Base-by-base conservation (phyloP, 2,797 vertebrate genomes). In the Poecilia picta region DNA sequence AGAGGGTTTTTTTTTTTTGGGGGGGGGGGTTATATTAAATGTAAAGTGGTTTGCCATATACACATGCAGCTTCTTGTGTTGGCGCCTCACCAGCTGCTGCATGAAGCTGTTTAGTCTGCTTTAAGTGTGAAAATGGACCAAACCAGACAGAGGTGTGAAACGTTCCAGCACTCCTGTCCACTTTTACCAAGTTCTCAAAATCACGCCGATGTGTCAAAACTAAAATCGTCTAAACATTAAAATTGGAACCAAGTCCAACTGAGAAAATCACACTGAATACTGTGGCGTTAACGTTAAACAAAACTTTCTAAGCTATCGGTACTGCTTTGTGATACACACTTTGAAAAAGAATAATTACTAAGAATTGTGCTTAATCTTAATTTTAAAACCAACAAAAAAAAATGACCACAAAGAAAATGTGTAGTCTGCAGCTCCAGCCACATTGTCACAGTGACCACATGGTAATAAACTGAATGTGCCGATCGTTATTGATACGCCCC, bases 401-500 rank as follows among this genome's bases (percentile, higher is more conserved):
- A 76, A 64, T 5, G 25, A 79, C 57, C 13, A 72, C 8, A 79
- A 43, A 12, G 72, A 8, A 11, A 28, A 72, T 57, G 73, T 75
- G 43, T 79, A 76, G 36, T 72, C 7, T 70, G 76, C 20, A 72
- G 8, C 75, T 77, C 79, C 81, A 25, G 73, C 80, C 53, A 76
- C 11, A 39, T 23, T 53, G 72, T 76, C 59, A 45, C 82, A 66
- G 75, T 73, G 73, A 86, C 81, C 20, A 79, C 71, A n/a, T 83
- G 59, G 80, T 76, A 33, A 64, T 39, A 33, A 78, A 72, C 72
- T 0, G 73, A 84, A 84, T 10, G 80, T 86, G 81, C 85, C 87
- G 82, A 78, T 89, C 79, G 85, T 62, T 84, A 82, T 88, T 85
- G 81, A 89, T 73, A 85, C 75, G 82, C 86, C 79, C 89, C 81